Evolutionary conservation across 2,797 vertebrate genomes (phyloP), one percentile per base, ranked within the genome.

Genomic region (Rhinella marina): DNA sequence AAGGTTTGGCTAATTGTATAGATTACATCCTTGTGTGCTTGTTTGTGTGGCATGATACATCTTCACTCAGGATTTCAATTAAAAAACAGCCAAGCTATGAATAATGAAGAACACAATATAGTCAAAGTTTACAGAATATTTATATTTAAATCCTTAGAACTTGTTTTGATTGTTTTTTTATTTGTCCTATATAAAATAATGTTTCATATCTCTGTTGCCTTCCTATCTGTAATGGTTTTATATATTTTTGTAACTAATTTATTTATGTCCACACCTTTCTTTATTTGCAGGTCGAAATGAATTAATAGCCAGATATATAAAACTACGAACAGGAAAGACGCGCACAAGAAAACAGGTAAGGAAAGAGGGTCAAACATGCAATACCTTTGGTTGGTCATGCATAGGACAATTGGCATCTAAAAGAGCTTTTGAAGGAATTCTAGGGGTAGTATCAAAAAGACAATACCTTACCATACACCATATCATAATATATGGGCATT

Each of bases 291-390:
- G 95, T 87, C 95, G 95, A 79, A 96, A 96, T 89, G 95, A 96
- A 83, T 90, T 95, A 90, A 96, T 95, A 87, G 95, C 95, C 75
- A 95, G 95, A 81, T 96, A 95, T 54, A 95, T 96, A 92, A 96
- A 96, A 90, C 91, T 96, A 88, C 93, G 95, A 89, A 96, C 95
- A 12, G 95, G 95, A 90, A 96, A 96, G 92, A 96, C 95, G 50
- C 95, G 95, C 80, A 95, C 95, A 90, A 94, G 95, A 62, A 95
- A 96, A 92, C 95, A 96, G 94, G 95, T 95, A 21, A 87, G 88
- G 11, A 64, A 23, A 0, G 17, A 50, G 32, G 16, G 11, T 9
- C 0, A 21, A 59, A 29, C 10, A 59, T 56, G 13, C 16, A 23
- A 75, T 14, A 41, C 14, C 17, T 54, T 17, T 13, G 27, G 41